Evolutionary conservation across 2,113 vertebrate species (phyloP).

Genomic region (Archilochus colubris): DNA sequence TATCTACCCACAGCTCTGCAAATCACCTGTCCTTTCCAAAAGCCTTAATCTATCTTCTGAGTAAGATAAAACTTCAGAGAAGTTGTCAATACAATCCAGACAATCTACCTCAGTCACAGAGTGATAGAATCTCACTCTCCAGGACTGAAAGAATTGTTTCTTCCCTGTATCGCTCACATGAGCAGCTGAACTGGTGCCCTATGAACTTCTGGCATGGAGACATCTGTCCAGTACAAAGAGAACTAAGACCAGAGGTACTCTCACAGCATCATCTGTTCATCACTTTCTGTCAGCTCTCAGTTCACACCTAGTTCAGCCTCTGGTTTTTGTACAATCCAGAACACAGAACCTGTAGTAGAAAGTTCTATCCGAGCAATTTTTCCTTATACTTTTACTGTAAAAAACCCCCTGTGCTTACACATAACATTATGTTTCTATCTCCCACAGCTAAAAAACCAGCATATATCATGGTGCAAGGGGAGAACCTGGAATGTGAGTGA

Average conservation of each 20-base stretch:
- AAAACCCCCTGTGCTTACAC: not conserved
- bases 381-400: not conserved
- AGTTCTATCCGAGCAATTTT: not conserved
- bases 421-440: not conserved
- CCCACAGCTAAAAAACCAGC: not conserved
- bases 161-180: accelerated
- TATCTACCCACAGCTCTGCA: not conserved
- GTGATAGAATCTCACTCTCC: not conserved
- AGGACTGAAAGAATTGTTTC: not conserved
- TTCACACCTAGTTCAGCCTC: not conserved
- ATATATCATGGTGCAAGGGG: not conserved
- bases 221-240: not conserved
- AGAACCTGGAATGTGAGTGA: not conserved
- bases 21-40: not conserved
- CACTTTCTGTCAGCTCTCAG: not conserved
- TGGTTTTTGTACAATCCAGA: not conserved
- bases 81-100: not conserved
- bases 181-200: not conserved
- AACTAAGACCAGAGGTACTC: not conserved
- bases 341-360: not conserved
- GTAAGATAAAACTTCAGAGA: not conserved
- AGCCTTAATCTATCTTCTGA: not conserved
- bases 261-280: not conserved
- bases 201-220: not conserved
- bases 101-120: not conserved